Conservation (phyloP, 2,888 invertebrate species). For the Leptinotarsa peninsularis region DNA sequence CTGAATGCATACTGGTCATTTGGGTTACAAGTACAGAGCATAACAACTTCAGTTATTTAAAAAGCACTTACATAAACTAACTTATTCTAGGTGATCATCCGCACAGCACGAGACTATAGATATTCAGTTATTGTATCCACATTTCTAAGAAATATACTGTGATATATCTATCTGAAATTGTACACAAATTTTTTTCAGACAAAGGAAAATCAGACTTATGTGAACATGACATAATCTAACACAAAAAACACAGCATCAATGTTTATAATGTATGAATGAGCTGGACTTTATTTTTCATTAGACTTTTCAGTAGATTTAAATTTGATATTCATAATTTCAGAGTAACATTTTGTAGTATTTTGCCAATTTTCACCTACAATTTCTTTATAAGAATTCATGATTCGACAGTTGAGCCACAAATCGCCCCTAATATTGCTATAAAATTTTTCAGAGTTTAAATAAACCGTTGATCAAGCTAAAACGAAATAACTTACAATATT, state of each 20-base stretch:
- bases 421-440: constrained; percentile 2
- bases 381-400: neutral
- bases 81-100: constrained; percentile 61
- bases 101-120: constrained; percentile 59
- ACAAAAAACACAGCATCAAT: constrained; percentile 6
- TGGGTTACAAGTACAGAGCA: constrained; percentile 68
- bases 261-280: neutral
- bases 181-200: constrained; percentile 14
- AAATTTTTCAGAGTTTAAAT: neutral
- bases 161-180: constrained; percentile 13
- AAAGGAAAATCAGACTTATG: constrained; percentile 14
- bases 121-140: constrained; percentile 45
- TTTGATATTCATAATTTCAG: neutral
- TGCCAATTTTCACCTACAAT: constrained; percentile 1
- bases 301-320: neutral
- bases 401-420: neutral
- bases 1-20: constrained; percentile 71
- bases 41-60: constrained; percentile 67
- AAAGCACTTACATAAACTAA: constrained; percentile 68
- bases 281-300: neutral
- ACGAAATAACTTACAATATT: constrained; percentile 1
- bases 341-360: constrained; percentile 13
- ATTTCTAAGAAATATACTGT: constrained; percentile 14
- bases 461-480: neutral
- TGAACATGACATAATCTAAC: constrained; percentile 8